Evolutionary conservation across 2,113 vertebrate genomes (phyloP).

Genomic region (Corythoichthys intestinalis): DNA sequence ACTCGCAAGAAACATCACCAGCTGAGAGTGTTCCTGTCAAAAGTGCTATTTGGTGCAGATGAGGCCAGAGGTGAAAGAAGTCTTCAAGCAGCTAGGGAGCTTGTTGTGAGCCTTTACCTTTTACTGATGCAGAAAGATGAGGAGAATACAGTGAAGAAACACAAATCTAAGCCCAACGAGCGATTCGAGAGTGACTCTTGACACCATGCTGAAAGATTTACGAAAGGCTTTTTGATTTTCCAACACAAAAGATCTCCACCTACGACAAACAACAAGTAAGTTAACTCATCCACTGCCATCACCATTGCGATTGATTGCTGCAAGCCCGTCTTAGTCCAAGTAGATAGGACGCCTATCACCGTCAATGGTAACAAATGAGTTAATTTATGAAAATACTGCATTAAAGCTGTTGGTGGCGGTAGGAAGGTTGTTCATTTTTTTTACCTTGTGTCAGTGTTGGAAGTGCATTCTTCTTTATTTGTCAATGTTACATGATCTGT

Average conservation of each 20-base stretch:
- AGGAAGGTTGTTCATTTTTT: no score
- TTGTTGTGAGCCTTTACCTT: constrained; percentile 10
- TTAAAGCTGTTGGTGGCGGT: no score
- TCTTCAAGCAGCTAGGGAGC: constrained; percentile 8
- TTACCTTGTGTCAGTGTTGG: no score
- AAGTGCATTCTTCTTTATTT: no score
- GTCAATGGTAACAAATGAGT: no score
- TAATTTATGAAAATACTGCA: no score
- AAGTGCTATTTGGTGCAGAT: constrained; percentile 7
- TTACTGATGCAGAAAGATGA: constrained; percentile 9
- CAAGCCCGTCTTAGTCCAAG: no score
- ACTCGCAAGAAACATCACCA: background rate
- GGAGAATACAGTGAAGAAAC: background rate
- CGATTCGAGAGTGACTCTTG: background rate
- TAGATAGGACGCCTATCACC: no score
- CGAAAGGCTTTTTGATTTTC: background rate
- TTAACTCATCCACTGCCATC: background rate
- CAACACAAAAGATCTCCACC: background rate
- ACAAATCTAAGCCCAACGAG: background rate
- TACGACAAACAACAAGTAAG: background rate
- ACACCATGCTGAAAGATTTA: background rate
- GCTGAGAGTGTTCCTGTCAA: constrained; percentile 2
- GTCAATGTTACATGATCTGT: no score
- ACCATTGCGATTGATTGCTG: no score
- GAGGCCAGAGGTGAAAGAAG: background rate